phyloP scores from a whole-genome alignment of 2,113 vertebrate genomes.

The Crypturellus undulatus region DNA sequence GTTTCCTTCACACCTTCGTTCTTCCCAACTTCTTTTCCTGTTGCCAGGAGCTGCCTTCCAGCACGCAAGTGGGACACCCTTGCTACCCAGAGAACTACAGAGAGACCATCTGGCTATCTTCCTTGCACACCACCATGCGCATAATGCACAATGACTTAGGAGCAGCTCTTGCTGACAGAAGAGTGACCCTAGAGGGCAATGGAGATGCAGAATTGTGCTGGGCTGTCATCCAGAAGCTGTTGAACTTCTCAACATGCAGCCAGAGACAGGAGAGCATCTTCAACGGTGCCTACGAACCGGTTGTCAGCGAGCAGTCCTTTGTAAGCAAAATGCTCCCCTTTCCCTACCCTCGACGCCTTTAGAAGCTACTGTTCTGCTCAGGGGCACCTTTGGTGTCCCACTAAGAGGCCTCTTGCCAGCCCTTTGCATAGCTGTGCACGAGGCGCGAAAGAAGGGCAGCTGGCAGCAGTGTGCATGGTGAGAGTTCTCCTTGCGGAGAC shows the following conservation, averaged over 20 bases:
- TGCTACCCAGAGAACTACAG: constrained; percentile 77
- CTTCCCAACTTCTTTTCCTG: not conserved
- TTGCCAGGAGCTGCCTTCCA: not conserved
- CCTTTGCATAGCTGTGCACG: too few relatives aligned
- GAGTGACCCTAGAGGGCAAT: constrained; percentile 68
- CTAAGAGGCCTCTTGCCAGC: too few relatives aligned
- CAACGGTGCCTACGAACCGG: constrained; percentile 76
- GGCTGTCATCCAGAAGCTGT: constrained; percentile 56
- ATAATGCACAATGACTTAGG: not conserved
- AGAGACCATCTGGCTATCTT: not conserved
- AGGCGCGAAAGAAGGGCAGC: too few relatives aligned
- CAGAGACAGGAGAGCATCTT: constrained; percentile 70
- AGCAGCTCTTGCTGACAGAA: fast-evolving
- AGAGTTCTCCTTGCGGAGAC: too few relatives aligned
- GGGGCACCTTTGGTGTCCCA: too few relatives aligned
- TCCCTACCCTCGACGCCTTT: too few relatives aligned
- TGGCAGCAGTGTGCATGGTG: too few relatives aligned
- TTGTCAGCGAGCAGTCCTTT: constrained; percentile 70
- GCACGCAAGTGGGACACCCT: constrained; percentile 49
- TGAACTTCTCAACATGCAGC: constrained; percentile 69
- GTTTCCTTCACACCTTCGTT: not conserved
- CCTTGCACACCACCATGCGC: constrained; percentile 75
- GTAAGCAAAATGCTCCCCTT: constrained; percentile 56
- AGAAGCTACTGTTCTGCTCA: too few relatives aligned
- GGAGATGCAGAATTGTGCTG: constrained; percentile 62